Evolutionary conservation across 2,888 invertebrate genomes (phyloP), one percentile per base, ranked within the genome.

Genomic region (Sesamia inferens): DNA sequence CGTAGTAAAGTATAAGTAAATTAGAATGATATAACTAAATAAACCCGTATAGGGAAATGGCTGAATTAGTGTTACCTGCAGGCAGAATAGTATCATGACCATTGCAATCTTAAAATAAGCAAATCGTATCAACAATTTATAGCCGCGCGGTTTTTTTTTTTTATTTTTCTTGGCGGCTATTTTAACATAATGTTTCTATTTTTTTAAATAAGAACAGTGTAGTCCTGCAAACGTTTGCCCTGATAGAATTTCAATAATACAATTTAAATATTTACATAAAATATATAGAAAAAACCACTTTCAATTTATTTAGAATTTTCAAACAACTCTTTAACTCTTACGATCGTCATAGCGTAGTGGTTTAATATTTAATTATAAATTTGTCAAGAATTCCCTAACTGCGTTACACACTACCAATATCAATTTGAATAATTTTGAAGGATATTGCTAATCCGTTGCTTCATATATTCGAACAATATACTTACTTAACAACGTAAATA

Each of bases 41-140:
- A 39, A 55, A 55, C 7, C 2, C 22, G 2, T 22, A 2, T 0
- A 55, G 13, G 14, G 24, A 24, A 8, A 8, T 24, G 22, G 22
- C 57, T 8, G 16, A 16, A 58, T 24, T 16, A 2, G 58, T 57
- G 16, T 58, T 24, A 16, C 58, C 24, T 58, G 16, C 22, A 58
- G 31, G 73, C 57, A 24, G 39, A 58, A 71, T 71, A 10, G 6
- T 44, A 31, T 16, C 3, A 6, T 16, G 16, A 48, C 42, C 73
- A 19, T 72, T 42, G 58, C 24, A 11, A 44, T 16, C 16, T 3
- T 16, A 55, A 39, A 62, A 19, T 19, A 19, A 14, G 22, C 7
- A 10, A 47, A 73, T 47, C 24, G 48, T 47, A 19, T 22, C 3
- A 54, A 44, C 22, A 54, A 16, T 3, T 22, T 24, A 44, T 8